Evolutionary conservation across 2,888 invertebrate species (phyloP), one percentile per base, ranked within the genome.

Genomic region (Drosophila antonietae): DNA sequence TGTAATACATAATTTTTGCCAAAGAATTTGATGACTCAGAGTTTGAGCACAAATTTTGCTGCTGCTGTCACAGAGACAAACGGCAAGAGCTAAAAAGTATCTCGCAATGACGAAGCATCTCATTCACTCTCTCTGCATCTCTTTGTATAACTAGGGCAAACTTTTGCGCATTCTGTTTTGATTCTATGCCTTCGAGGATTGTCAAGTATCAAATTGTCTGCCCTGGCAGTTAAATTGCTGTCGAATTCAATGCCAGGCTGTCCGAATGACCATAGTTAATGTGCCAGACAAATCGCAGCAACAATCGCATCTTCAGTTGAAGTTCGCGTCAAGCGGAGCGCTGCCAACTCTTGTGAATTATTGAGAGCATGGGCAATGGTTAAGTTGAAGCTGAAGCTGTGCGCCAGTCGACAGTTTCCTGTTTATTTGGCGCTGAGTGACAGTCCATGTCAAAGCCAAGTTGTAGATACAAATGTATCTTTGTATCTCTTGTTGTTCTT

Each of bases 381-480:
- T 52, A 52, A 68, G 57, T 60, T 82, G 46, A 47, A 53, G 67
- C 55, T 23, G 20, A 23, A 23, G 23, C 23, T 23, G 23, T 53
- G 62, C 20, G 20, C 20, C 43, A 61, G 66, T 73, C 63, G 43
- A 75, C 73, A 68, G 71, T 88, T 88, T 88, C 80, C 85, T 85
- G 83, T 88, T 82, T 82, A 57, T 68, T 63, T 64, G 65, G 76
- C 73, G 35, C 53, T 72, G 75, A 80, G 51, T 83, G 83, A 88
- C 81, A 74, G 80, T 53, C 67, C 68, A 73, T 73, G 88, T 88
- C 83, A 88, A 83, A 74, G 80, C 80, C 53, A 77, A 72, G 51
- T 74, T 86, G 81, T 78, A 76, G 79, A 56, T 87, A 75, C 89
- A 88, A 81, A 88, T 77, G 85, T 75, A 73, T 73, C 73, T 81